Percentiles rank a stretch among this genome's conserved stretches.
These are phyloP conservation scores for Lydus trimaculatus DNA, from an alignment of 2,888 invertebrate species.

Conservation along the genomic window DNA sequence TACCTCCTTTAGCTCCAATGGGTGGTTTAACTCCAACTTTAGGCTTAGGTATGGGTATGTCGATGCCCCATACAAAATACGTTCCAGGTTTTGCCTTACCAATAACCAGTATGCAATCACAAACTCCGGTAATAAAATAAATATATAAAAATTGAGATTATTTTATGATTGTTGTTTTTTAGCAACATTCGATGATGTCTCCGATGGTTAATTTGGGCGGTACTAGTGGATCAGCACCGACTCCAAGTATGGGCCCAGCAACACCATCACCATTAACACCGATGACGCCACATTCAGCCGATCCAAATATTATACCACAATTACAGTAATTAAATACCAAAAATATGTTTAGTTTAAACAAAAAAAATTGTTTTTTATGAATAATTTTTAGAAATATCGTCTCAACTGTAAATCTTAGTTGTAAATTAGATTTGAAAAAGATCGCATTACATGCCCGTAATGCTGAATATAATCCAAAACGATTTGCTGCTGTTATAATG, in stretches of 20 bases:
- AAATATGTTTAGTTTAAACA: not conserved
- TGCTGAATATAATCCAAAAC: constrained; percentile 99
- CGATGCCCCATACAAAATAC: constrained; percentile 77
- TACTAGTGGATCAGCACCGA: constrained; percentile 68
- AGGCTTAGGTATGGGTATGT: constrained; percentile 68
- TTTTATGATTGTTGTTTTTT: not conserved
- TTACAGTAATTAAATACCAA: constrained; percentile 77
- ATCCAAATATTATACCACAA: constrained; percentile 93
- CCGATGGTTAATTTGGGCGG: constrained; percentile 75
- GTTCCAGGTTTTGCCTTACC: constrained; percentile 80
- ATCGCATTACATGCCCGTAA: constrained; percentile 98
- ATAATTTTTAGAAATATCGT: constrained; percentile 88
- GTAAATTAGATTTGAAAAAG: constrained; percentile 94
- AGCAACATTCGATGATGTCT: constrained; percentile 81
- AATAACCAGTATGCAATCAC: constrained; percentile 84
- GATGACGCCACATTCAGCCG: constrained; percentile 91
- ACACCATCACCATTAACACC: constrained; percentile 84
- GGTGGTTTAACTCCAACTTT: constrained; percentile 66
- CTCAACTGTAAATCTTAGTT: constrained; percentile 95
- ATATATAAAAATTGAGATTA: constrained; percentile 35
- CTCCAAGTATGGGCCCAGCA: constrained; percentile 74
- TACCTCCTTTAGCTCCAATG: constrained; percentile 67
- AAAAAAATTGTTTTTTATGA: not conserved
- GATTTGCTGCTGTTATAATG: constrained; percentile 99
- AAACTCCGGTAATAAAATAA: constrained; percentile 89